Percentiles rank a stretch among this genome's conserved stretches.
phyloP scores from a whole-genome alignment of 2,888 invertebrate species.

The Drosophila anceps region DNA sequence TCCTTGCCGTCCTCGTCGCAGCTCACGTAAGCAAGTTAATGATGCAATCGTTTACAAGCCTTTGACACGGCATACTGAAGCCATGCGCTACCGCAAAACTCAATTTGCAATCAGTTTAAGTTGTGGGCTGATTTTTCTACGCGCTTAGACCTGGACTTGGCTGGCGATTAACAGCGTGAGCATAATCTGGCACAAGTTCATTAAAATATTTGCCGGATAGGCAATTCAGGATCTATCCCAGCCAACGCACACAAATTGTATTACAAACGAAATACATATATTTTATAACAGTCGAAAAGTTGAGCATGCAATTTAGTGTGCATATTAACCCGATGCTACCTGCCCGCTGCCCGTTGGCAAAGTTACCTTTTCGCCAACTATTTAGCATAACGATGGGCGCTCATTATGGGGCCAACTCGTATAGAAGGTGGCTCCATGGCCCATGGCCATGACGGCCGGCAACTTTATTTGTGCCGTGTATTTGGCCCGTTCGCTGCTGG shows the following conservation, averaged over 20 bases:
- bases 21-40: constrained; percentile 71
- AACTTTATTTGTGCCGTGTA: constrained; percentile 73
- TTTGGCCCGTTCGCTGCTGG: constrained; percentile 50
- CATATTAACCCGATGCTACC: constrained; percentile 64
- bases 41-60: constrained; percentile 72
- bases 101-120: constrained; percentile 46
- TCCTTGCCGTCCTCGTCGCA: constrained; percentile 6
- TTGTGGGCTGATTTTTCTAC: constrained; percentile 28
- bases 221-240: constrained; percentile 15
- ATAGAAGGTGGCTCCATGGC: neutral
- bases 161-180: constrained; percentile 31
- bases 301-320: constrained; percentile 67
- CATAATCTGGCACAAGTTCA: constrained; percentile 52
- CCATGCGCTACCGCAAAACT: constrained; percentile 22
- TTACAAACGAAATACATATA: constrained; percentile 42
- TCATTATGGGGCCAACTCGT: constrained; percentile 57
- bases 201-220: constrained; percentile 49
- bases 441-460: constrained; percentile 31
- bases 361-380: constrained; percentile 65
- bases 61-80: constrained; percentile 65
- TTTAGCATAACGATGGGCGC: constrained; percentile 72
- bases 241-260: constrained; percentile 43
- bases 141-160: constrained; percentile 7
- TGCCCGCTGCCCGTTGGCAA: constrained; percentile 18
- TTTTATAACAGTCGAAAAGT: constrained; percentile 63